Conservation (phyloP, 2,113 vertebrate species). For the Ochotona princeps region DNA sequence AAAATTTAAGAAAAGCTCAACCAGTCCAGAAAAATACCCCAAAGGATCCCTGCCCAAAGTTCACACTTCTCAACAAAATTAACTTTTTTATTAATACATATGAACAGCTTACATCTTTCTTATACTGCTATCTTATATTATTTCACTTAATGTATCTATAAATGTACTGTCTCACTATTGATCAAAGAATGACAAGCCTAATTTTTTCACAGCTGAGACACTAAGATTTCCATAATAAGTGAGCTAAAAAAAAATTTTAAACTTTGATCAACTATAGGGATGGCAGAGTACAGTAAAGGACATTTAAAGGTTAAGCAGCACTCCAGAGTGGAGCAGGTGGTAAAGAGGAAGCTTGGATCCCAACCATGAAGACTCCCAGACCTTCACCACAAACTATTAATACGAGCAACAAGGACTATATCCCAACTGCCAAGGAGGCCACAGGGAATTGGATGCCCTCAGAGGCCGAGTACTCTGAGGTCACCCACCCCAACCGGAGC, state of each 20-base stretch:
- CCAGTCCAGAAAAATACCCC: neutral
- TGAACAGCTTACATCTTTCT: neutral
- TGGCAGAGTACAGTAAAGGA: neutral
- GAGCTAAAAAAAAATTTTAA: neutral
- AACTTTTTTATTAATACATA: neutral
- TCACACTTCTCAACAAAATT: neutral
- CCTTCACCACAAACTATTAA: too few species aligned
- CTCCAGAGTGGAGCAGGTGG: too few species aligned
- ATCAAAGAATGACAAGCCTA: neutral
- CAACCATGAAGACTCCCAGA: too few species aligned
- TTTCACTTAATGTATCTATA: neutral
- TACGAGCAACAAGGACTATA: too few species aligned
- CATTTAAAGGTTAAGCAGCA: constrained; percentile 12
- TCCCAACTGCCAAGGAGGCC: too few species aligned
- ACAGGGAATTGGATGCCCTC: too few species aligned
- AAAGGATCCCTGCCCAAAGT: neutral
- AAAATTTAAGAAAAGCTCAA: neutral
- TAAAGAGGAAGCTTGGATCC: too few species aligned
- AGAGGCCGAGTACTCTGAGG: too few species aligned
- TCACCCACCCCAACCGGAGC: too few species aligned
- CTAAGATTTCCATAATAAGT: neutral
- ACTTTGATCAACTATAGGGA: neutral
- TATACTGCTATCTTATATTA: neutral
- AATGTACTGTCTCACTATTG: neutral
- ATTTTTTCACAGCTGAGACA: neutral